phyloP scores from a whole-genome alignment of 1,140 invertebrate genomes.

The Paraescarpia echinospica region DNA sequence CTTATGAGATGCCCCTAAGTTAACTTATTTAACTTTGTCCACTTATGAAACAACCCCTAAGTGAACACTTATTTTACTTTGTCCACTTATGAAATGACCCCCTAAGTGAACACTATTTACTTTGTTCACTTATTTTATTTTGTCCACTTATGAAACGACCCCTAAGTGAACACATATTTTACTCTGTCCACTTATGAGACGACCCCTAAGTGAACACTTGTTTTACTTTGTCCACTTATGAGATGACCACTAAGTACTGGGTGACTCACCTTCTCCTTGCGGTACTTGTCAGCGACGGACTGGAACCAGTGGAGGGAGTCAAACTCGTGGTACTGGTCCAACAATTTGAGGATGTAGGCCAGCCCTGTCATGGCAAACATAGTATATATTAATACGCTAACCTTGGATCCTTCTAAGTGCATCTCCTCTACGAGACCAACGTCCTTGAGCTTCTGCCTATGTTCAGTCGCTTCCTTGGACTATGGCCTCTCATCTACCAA shows the following conservation, averaged over 20 bases:
- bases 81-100: not conserved
- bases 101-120: not conserved
- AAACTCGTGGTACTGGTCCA: constrained; percentile 75
- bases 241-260: constrained; percentile 59
- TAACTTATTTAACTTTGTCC: not conserved
- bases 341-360: constrained; percentile 70
- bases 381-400: not conserved
- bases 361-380: constrained; percentile 59
- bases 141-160: not conserved
- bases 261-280: constrained; percentile 64
- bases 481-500: no score
- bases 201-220: not conserved
- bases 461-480: no score
- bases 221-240: constrained; percentile 5
- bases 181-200: not conserved
- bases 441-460: no score
- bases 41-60: not conserved
- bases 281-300: constrained; percentile 77
- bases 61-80: not conserved
- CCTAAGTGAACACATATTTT: not conserved
- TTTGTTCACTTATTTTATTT: no score
- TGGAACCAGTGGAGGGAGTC: constrained; percentile 96
- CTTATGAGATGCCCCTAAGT: constrained; percentile 54
- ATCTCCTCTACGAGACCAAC: no score
- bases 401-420: no score